Conservation (phyloP, 2,888 invertebrate species). For the Petrolisthes cinctipes region DNA sequence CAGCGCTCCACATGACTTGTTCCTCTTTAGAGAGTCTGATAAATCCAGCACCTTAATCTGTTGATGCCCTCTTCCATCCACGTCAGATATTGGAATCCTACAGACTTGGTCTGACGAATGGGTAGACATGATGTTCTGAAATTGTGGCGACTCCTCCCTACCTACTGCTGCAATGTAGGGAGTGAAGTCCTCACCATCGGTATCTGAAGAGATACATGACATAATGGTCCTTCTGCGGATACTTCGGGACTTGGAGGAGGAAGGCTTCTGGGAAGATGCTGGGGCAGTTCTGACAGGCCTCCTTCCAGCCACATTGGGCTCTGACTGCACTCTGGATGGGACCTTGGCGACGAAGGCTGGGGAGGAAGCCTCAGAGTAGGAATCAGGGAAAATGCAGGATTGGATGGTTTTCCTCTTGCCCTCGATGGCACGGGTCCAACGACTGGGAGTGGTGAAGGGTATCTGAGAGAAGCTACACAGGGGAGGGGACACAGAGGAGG, state of each 20-base stretch:
- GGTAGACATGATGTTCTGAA: background rate
- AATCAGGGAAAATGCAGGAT: constrained; percentile 47
- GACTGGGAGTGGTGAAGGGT: constrained; percentile 27
- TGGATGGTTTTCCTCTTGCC: constrained; percentile 32
- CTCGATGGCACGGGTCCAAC: constrained; percentile 27
- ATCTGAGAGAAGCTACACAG: background rate
- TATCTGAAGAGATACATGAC: constrained; percentile 52
- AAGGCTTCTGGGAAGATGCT: background rate
- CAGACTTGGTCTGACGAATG: background rate
- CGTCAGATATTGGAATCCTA: background rate
- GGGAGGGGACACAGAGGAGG: background rate
- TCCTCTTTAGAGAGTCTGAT: background rate
- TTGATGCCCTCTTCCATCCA: background rate
- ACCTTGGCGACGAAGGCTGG: constrained; percentile 4
- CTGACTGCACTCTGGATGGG: constrained; percentile 35
- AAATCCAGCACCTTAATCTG: background rate
- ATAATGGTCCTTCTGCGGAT: constrained; percentile 27
- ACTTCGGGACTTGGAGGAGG: background rate
- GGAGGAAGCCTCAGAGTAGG: background rate
- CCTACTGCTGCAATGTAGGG: constrained; percentile 32
- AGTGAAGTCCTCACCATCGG: constrained; percentile 47
- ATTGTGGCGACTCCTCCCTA: background rate
- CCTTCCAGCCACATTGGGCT: constrained; percentile 20
- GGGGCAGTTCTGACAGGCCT: no score
- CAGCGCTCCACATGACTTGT: background rate